These are phyloP conservation scores for Drosophila phalerata DNA, from an alignment of 2,888 invertebrate species.

Conservation along the genomic window DNA sequence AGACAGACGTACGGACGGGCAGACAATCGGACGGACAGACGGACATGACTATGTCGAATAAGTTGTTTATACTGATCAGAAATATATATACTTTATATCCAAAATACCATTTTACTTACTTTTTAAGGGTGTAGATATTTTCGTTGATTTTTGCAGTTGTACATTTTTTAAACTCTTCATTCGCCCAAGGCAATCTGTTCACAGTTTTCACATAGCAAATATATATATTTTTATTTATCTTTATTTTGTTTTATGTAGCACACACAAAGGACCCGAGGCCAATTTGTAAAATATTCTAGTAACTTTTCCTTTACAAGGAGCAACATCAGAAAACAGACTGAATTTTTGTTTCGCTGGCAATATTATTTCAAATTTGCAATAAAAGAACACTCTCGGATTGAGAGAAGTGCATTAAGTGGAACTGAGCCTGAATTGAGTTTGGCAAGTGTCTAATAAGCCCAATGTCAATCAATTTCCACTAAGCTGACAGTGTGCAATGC, in stretches of 20 bases:
- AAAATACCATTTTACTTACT: neutral
- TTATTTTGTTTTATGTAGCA: conserved; percentile 8
- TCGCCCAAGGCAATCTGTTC: conserved; percentile 27
- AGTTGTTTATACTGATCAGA: no score
- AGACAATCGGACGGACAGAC: no score
- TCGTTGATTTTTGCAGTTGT: conserved; percentile 26
- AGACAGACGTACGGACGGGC: no score
- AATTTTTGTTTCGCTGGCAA: conserved; percentile 5
- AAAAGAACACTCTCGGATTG: neutral
- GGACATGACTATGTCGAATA: no score
- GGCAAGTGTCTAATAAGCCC: conserved; percentile 42
- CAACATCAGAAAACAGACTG: conserved; percentile 1
- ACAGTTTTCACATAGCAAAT: conserved; percentile 24
- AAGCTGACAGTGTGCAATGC: conserved; percentile 18
- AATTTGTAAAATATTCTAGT: conserved; percentile 39
- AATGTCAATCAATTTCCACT: conserved; percentile 42
- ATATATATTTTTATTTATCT: conserved; percentile 20
- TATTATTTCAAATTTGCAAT: neutral
- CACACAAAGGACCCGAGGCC: conserved; percentile 26
- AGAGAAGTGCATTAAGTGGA: conserved; percentile 8
- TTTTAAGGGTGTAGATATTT: neutral
- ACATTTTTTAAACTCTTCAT: conserved; percentile 40
- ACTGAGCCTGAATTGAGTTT: conserved; percentile 13
- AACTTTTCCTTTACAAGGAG: conserved; percentile 24
- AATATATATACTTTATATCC: no score